Conservation (phyloP, 2,797 vertebrate genomes). For the Stomatorhinus walkeri region DNA sequence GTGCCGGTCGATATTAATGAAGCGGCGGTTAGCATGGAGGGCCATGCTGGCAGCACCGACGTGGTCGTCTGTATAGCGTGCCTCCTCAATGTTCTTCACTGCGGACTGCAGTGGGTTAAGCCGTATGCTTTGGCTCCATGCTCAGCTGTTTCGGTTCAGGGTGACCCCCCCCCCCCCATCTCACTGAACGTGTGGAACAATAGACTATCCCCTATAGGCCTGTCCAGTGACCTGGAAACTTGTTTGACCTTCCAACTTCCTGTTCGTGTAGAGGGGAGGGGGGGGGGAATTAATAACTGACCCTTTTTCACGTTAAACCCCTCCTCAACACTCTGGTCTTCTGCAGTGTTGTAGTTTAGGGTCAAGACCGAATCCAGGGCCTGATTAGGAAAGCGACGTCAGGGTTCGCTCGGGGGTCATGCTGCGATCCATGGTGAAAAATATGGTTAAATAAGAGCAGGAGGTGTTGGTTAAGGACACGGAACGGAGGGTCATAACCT, state of each 20-base stretch:
- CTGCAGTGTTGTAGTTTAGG: background rate
- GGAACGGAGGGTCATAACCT: background rate
- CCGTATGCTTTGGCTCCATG: background rate
- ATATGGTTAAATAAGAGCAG: conserved; percentile 7
- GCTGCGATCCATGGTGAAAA: background rate
- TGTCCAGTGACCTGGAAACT: conserved; percentile 64
- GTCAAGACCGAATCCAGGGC: background rate
- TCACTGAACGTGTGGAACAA: background rate
- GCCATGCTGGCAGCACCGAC: background rate
- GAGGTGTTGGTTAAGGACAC: background rate
- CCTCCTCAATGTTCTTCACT: background rate
- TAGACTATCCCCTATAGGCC: conserved; percentile 36
- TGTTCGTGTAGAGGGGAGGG: conserved; percentile 37
- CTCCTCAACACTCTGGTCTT: background rate
- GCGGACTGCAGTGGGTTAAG: background rate
- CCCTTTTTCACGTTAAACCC: background rate
- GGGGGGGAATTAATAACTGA: background rate
- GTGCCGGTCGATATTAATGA: background rate
- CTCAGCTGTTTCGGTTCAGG: background rate
- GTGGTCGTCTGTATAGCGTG: background rate
- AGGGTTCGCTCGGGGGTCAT: background rate
- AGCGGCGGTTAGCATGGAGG: background rate
- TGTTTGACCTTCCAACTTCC: conserved; percentile 59
- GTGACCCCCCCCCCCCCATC: background rate
- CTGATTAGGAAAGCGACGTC: background rate